These are phyloP conservation scores for Andrena haemorrhoa DNA, from an alignment of 2,888 invertebrate genomes.

Conservation along the genomic window DNA sequence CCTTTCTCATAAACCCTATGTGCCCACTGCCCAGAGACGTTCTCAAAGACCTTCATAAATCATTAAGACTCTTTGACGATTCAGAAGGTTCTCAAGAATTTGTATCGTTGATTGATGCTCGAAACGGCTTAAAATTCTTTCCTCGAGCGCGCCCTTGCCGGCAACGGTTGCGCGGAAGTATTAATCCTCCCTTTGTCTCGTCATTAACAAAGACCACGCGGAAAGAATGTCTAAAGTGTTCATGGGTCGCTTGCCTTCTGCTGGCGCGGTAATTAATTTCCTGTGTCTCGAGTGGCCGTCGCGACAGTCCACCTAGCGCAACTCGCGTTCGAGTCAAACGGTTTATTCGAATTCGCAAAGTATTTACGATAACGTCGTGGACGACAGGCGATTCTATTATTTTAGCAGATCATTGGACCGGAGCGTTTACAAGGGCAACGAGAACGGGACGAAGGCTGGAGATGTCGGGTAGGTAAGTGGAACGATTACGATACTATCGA, in stretches of 20 bases:
- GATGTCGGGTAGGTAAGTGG: not conserved
- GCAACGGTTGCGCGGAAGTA: not conserved
- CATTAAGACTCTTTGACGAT: not conserved
- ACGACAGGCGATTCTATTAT: not conserved
- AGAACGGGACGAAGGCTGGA: not conserved
- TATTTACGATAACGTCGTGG: slow-evolving; percentile 2
- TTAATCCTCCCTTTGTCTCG: not conserved
- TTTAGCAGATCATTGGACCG: not conserved
- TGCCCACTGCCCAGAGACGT: not conserved
- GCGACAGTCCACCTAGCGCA: slow-evolving; percentile 1
- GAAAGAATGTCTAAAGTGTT: slow-evolving; percentile 15
- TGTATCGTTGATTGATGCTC: slow-evolving; percentile 5
- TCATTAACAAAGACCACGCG: slow-evolving; percentile 4
- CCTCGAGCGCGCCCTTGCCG: not conserved
- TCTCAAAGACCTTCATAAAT: not conserved
- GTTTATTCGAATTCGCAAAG: not conserved
- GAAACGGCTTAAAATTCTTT: not conserved
- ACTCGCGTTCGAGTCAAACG: not conserved
- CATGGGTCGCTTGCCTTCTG: not conserved
- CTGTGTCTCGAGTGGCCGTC: not conserved
- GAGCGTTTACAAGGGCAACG: not conserved
- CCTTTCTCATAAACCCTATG: not conserved
- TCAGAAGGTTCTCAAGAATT: not conserved
- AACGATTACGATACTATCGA: not conserved
- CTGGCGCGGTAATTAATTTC: slow-evolving; percentile 8